Conservation (phyloP, 2,888 invertebrate species). For the Sinhomidia bicolor region DNA sequence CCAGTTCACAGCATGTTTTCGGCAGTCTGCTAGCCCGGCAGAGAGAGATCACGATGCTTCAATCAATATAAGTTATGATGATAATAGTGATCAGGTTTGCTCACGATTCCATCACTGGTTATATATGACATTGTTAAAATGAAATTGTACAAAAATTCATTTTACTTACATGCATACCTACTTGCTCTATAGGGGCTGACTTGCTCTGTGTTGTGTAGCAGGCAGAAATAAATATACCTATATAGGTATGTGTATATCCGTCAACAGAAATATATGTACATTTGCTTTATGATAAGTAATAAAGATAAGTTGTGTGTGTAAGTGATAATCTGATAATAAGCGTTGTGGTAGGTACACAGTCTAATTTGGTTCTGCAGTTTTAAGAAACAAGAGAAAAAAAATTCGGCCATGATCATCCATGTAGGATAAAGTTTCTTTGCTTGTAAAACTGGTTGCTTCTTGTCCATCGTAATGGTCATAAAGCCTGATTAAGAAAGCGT, state of each 20-base stretch:
- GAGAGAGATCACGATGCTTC: slow-evolving; percentile 47
- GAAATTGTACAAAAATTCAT: slow-evolving; percentile 40
- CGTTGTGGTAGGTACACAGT: slow-evolving; percentile 13
- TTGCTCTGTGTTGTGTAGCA: background rate
- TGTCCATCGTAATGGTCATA: background rate
- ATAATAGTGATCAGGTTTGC: slow-evolving; percentile 53
- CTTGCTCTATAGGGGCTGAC: background rate
- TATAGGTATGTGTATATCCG: background rate
- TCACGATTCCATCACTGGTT: slow-evolving; percentile 58
- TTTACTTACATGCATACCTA: background rate
- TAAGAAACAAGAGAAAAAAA: background rate
- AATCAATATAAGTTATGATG: slow-evolving; percentile 61
- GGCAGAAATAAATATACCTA: background rate
- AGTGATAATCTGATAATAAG: slow-evolving; percentile 45
- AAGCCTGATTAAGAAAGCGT: slow-evolving; percentile 24
- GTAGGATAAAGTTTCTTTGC: background rate
- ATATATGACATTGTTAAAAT: slow-evolving; percentile 52
- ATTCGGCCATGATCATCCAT: slow-evolving; percentile 7
- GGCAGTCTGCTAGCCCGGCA: background rate
- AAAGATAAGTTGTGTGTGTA: slow-evolving; percentile 1
- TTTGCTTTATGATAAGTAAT: background rate
- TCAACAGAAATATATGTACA: background rate
- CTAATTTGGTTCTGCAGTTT: too few relatives aligned
- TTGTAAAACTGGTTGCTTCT: slow-evolving; percentile 49
- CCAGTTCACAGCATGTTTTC: slow-evolving; percentile 46